These are phyloP conservation scores for Typhlomys cinereus DNA, from an alignment of 2,113 vertebrate genomes.

Conservation along the genomic window DNA sequence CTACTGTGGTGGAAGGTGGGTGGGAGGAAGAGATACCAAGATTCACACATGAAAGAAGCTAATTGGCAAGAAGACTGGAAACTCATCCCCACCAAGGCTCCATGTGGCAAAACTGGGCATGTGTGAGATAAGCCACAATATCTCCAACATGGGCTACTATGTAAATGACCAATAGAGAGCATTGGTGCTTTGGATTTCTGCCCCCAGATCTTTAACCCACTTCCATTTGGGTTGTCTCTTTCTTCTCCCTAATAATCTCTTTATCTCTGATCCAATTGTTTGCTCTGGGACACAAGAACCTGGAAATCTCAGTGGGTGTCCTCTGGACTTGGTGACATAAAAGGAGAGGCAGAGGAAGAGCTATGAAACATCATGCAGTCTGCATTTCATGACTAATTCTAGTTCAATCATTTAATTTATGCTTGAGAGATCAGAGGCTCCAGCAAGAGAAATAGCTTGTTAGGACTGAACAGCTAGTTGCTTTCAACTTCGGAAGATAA, in stretches of 20 bases:
- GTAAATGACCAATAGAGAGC: background rate
- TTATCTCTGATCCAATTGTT: background rate
- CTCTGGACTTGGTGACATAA: background rate
- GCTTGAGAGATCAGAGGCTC: background rate
- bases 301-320: background rate
- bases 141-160: background rate
- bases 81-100: too few species aligned
- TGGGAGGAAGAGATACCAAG: too few species aligned
- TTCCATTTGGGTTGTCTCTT: background rate
- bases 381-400: background rate
- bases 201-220: background rate
- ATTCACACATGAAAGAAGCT: background rate
- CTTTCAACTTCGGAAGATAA: constrained; percentile 54
- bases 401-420: constrained; percentile 17
- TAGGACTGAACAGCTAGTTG: constrained; percentile 1
- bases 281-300: background rate
- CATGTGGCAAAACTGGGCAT: too few species aligned
- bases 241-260: background rate
- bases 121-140: background rate
- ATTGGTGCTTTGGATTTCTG: too few species aligned
- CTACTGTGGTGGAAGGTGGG: too few species aligned
- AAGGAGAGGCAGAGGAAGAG: background rate
- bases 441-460: constrained; percentile 21
- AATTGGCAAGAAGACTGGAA: background rate
- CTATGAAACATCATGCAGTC: background rate